Percentiles rank a stretch among this genome's conserved stretches.
phyloP scores from a whole-genome alignment of 2,888 invertebrate genomes.

The Eustalomyia histrio region DNA sequence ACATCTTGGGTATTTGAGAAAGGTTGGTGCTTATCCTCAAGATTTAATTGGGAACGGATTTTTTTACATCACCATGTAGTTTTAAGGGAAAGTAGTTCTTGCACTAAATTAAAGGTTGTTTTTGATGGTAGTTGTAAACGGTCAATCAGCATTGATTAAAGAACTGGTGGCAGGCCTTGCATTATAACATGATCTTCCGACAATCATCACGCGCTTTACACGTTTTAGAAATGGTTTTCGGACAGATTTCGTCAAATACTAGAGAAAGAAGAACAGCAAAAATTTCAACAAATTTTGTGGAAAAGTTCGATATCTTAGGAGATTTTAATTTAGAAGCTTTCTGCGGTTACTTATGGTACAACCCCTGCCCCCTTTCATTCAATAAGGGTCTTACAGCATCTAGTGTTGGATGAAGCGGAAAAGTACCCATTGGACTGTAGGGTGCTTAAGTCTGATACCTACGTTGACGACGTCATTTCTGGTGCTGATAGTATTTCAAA shows the following conservation, averaged over 20 bases:
- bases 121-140: constrained; percentile 40
- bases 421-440: constrained; percentile 41
- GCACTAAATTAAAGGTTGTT: too few relatives aligned
- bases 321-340: constrained; percentile 45
- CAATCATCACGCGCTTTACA: too few relatives aligned
- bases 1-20: constrained; percentile 28
- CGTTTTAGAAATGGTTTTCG: too few relatives aligned
- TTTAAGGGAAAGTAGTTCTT: constrained; percentile 34
- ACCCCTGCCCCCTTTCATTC: constrained; percentile 55
- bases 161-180: constrained; percentile 47
- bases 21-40: too few relatives aligned
- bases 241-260: constrained; percentile 61
- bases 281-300: too few relatives aligned
- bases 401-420: constrained; percentile 33
- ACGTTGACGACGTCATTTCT: constrained; percentile 46
- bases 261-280: constrained; percentile 32
- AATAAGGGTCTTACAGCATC: constrained; percentile 56
- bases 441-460: constrained; percentile 38
- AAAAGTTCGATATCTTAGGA: background rate
- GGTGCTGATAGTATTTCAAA: constrained; percentile 41
- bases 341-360: too few relatives aligned
- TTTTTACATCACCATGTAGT: constrained; percentile 50
- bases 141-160: constrained; percentile 37
- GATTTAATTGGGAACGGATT: constrained; percentile 24
- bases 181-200: too few relatives aligned